Evolutionary conservation across 2,888 invertebrate genomes (phyloP).

Genomic region (Eupeodes luniger): DNA sequence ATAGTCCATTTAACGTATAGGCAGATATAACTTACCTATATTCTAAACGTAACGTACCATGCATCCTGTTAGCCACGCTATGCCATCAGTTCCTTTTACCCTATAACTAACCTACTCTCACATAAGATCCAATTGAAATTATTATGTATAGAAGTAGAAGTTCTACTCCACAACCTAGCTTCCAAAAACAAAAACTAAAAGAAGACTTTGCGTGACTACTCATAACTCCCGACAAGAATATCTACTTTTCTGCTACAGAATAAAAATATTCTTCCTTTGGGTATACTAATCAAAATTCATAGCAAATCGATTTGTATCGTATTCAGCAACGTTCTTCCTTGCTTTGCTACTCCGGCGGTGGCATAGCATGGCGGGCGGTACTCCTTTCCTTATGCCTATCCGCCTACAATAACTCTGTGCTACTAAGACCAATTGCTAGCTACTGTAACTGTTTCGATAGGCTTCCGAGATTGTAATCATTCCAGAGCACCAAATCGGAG

Average conservation of each 20-base stretch:
- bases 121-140: constrained; percentile 35
- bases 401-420: background rate
- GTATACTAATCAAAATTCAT: constrained; percentile 71
- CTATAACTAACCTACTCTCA: background rate
- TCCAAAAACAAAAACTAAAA: constrained; percentile 4
- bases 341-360: background rate
- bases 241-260: constrained; percentile 47
- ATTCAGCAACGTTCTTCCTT: background rate
- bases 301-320: constrained; percentile 68
- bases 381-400: background rate
- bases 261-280: constrained; percentile 56
- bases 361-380: background rate
- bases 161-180: background rate
- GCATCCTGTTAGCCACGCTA: constrained; percentile 23
- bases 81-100: background rate
- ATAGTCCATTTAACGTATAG: constrained; percentile 46
- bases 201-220: constrained; percentile 66
- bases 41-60: background rate
- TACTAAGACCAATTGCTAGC: no score
- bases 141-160: constrained; percentile 7
- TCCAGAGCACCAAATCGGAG: constrained; percentile 36
- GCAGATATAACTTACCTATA: no score
- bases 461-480: constrained; percentile 32
- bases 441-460: background rate
- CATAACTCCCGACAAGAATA: constrained; percentile 41